phyloP scores from a whole-genome alignment of 2,888 invertebrate genomes.

The Eilema depressum region DNA sequence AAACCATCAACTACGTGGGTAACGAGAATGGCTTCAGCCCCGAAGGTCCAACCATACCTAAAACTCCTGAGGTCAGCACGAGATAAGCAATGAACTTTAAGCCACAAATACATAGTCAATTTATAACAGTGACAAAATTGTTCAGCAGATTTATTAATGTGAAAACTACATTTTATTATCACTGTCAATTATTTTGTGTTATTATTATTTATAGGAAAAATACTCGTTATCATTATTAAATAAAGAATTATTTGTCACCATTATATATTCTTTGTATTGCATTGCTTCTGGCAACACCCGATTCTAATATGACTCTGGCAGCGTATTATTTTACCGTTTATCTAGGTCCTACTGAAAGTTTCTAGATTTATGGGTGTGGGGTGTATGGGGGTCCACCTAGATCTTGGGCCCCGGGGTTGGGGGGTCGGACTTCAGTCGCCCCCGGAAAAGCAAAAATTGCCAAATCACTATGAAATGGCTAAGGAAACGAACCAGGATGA shows the following conservation, averaged over 20 bases:
- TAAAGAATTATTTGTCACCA: background rate
- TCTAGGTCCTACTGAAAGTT: too few species aligned
- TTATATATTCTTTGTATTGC: background rate
- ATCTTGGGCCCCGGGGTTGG: too few species aligned
- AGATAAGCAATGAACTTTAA: slow-evolving; percentile 37
- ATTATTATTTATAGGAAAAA: background rate
- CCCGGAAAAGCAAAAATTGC: too few species aligned
- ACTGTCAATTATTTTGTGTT: background rate
- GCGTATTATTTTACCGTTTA: too few species aligned
- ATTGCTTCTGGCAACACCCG: too few species aligned
- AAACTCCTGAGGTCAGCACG: slow-evolving; percentile 67
- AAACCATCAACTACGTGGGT: slow-evolving; percentile 85
- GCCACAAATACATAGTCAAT: slow-evolving; percentile 21
- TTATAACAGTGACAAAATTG: background rate
- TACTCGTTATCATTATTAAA: background rate
- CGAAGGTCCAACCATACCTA: slow-evolving; percentile 88
- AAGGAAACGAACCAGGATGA: too few species aligned
- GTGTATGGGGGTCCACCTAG: too few species aligned
- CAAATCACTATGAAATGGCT: too few species aligned
- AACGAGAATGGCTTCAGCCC: slow-evolving; percentile 90
- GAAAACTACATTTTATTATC: background rate
- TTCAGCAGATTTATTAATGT: background rate
- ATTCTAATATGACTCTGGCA: too few species aligned
- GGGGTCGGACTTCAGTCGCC: too few species aligned
- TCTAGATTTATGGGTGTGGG: too few species aligned